phyloP scores from a whole-genome alignment of 2,888 invertebrate genomes.

The Stenodema calcarata region DNA sequence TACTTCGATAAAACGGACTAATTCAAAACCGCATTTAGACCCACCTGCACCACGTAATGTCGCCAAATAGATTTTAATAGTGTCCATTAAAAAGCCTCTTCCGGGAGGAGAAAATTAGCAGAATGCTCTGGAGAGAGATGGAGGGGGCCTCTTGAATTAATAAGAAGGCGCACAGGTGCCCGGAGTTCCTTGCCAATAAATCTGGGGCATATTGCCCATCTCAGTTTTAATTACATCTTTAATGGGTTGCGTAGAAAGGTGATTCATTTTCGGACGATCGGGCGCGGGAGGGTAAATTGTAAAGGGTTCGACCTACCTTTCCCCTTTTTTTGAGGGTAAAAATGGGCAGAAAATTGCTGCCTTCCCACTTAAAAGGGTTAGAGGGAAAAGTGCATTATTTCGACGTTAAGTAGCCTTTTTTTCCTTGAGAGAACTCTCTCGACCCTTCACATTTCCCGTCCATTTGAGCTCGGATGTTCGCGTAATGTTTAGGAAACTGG shows the following conservation, averaged over 20 bases:
- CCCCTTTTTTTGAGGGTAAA: neutral
- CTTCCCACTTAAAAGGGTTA: neutral
- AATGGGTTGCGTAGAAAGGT: slow-evolving; percentile 15
- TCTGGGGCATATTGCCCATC: slow-evolving; percentile 30
- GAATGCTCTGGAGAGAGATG: neutral
- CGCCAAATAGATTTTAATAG: neutral
- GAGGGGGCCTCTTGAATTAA: slow-evolving; percentile 14
- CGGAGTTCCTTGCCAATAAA: slow-evolving; percentile 28
- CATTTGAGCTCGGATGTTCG: too few species aligned
- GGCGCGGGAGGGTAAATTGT: neutral
- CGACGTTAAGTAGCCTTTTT: neutral
- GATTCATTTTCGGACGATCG: slow-evolving; percentile 2
- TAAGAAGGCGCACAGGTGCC: slow-evolving; percentile 22
- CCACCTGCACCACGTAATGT: too few species aligned
- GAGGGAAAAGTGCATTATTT: slow-evolving; percentile 1
- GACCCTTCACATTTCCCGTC: too few species aligned
- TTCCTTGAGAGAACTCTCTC: too few species aligned
- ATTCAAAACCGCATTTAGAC: too few species aligned
- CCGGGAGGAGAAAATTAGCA: neutral
- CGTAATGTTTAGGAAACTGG: too few species aligned
- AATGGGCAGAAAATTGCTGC: neutral
- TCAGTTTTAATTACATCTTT: slow-evolving; percentile 35
- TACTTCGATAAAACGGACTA: too few species aligned
- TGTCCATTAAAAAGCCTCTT: neutral
- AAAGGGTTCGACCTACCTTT: neutral